Evolutionary conservation across 1,140 invertebrate genomes (phyloP).

Genomic region (Drosophila mauritiana): DNA sequence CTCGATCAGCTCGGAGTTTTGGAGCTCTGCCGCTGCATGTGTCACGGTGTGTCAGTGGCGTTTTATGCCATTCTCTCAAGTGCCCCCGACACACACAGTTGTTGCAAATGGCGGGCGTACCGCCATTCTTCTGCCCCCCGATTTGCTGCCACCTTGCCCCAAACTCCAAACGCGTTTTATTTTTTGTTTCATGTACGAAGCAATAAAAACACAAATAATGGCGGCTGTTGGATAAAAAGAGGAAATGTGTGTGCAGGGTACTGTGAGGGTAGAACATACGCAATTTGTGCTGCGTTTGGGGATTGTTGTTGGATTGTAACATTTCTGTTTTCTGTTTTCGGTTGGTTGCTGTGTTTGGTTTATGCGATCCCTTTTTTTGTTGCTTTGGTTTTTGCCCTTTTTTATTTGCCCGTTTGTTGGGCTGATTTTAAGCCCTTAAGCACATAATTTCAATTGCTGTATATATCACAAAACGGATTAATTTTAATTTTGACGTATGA

Average conservation of each 20-base stretch:
- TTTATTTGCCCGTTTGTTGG: slow-evolving; percentile 71
- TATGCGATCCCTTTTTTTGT: slow-evolving; percentile 27
- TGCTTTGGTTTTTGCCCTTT: slow-evolving; percentile 23
- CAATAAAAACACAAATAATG: slow-evolving; percentile 81
- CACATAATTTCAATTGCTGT: slow-evolving; percentile 80
- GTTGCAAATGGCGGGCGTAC: slow-evolving; percentile 64
- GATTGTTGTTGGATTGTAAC: slow-evolving; percentile 47
- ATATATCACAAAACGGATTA: slow-evolving; percentile 80
- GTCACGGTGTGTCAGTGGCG: slow-evolving; percentile 52
- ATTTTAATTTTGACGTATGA: slow-evolving; percentile 80
- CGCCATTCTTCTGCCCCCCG: slow-evolving; percentile 33
- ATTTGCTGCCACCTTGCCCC: slow-evolving; percentile 45
- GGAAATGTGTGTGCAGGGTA: slow-evolving; percentile 34
- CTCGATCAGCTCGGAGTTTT: slow-evolving; percentile 15
- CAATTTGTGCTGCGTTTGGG: slow-evolving; percentile 74
- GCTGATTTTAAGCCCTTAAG: slow-evolving; percentile 71
- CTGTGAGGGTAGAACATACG: slow-evolving; percentile 50
- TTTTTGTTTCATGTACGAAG: slow-evolving; percentile 70
- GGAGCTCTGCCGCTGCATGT: slow-evolving; percentile 14
- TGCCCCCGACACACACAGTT: slow-evolving; percentile 69
- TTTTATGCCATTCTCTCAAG: slow-evolving; percentile 68
- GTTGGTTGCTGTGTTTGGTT: slow-evolving; percentile 27
- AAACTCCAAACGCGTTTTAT: slow-evolving; percentile 9
- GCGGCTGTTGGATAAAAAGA: slow-evolving; percentile 54
- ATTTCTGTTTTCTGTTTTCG: slow-evolving; percentile 42